Evolutionary conservation across 2,113 vertebrate species (phyloP).

Genomic region (Etia nguti): DNA sequence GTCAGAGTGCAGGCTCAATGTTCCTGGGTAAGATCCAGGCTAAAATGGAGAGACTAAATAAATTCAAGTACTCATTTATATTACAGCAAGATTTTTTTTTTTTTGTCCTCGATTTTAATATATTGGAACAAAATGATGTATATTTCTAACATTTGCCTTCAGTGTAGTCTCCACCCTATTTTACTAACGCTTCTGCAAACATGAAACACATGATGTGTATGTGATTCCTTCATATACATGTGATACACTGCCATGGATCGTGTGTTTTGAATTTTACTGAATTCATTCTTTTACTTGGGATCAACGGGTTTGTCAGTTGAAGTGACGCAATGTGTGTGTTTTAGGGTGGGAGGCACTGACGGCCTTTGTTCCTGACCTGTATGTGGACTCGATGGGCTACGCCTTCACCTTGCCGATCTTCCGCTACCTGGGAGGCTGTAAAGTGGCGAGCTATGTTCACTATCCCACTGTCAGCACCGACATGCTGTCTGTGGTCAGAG

Average conservation of each 20-base stretch:
- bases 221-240: not conserved
- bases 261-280: not conserved
- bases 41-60: not conserved
- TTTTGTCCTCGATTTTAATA: not conserved
- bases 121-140: not conserved
- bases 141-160: not conserved
- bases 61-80: not conserved
- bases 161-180: not conserved
- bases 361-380: constrained; percentile 83
- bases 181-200: not conserved
- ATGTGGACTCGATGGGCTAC: constrained; percentile 93
- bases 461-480: constrained; percentile 94
- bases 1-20: constrained; percentile 88
- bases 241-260: not conserved
- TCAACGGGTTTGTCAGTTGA: not conserved
- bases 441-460: constrained; percentile 86
- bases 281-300: not conserved
- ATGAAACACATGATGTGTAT: not conserved
- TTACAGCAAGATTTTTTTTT: not conserved
- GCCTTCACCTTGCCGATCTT: constrained; percentile 90
- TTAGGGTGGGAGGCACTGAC: constrained; percentile 86
- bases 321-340: not conserved
- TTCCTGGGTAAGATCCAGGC: constrained; percentile 66
- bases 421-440: constrained; percentile 84
- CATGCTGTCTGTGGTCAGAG: constrained; percentile 87